Evolutionary conservation across 2,113 vertebrate species (phyloP).

Genomic region (Notarius lentiginosus): DNA sequence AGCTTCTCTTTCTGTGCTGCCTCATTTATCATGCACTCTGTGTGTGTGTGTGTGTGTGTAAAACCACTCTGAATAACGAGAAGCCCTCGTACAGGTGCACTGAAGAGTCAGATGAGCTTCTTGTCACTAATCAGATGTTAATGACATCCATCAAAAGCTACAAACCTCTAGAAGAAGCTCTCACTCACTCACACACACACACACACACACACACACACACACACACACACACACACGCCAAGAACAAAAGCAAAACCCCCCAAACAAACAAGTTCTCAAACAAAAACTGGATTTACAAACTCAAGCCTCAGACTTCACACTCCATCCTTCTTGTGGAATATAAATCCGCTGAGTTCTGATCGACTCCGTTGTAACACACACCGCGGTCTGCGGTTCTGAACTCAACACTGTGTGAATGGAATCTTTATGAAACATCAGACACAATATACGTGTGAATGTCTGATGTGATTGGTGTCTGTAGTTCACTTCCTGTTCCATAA

Average conservation of each 20-base stretch:
- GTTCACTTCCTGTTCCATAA: too few species aligned
- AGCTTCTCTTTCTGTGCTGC: constrained; percentile 9
- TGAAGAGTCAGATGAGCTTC: constrained; percentile 11
- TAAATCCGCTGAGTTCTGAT: too few species aligned
- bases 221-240: background rate
- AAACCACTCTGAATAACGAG: background rate
- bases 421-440: background rate
- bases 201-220: too few species aligned
- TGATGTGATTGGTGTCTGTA: too few species aligned
- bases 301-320: background rate
- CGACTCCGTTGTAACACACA: too few species aligned
- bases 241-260: background rate
- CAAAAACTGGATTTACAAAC: background rate
- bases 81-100: background rate
- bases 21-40: constrained; percentile 10
- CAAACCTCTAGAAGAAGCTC: background rate
- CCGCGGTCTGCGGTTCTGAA: too few species aligned
- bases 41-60: background rate
- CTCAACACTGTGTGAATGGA: too few species aligned
- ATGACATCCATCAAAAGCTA: background rate
- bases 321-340: background rate
- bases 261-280: background rate
- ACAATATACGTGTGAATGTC: too few species aligned
- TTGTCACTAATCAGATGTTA: background rate
- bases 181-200: too few species aligned